Evolutionary conservation across 2,113 vertebrate species (phyloP), one percentile per base, ranked within the genome.

Genomic region (Gymnocephalus cernua): DNA sequence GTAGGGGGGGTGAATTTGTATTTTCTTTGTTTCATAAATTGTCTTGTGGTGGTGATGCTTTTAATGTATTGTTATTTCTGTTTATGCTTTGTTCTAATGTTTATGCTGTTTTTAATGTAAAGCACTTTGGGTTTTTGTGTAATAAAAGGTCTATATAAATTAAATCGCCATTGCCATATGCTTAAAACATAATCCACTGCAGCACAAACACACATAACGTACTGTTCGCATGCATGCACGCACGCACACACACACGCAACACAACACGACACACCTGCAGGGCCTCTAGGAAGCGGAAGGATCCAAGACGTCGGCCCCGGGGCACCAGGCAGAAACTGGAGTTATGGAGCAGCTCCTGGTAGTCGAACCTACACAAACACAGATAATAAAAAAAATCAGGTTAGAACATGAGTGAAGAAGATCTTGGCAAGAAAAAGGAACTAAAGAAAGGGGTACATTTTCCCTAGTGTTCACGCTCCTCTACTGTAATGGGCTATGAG

Each of bases 291-390:
- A 99, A 97, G 64, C 94, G 95, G 45, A 95, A 96, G 32, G 97
- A 96, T 6, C 95, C 97, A 75, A 97, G 77, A 13, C 92, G 94
- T 48, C 92, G 89, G 35, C 97, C 96, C 1, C 97, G 95, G 16
- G 97, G 97, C 50, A 99, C 96, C 89, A 99, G 94, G 90, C 98
- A 99, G 95, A 99, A 99, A 13, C 95, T 98, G 88, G 97, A 97
- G 45, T 96, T 98, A 91, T 96, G 96, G 57, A 97, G 96, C 57
- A 94, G 90, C 86, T 96, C 96, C 93, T 93, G 92, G 64, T 96
- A 95, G 86, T 96, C 95, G 3, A 94, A 97, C 94, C 98, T 99
- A 80, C 63, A 67, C 57, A 82, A 21, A 82, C 19, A 89, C 25
- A 79, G 3, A 67, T 3, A 14, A n/a, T n/a, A 13, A 48, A 15